Evolutionary conservation across 2,797 vertebrate species (phyloP).

Genomic region (Craterocephalus amniculus): DNA sequence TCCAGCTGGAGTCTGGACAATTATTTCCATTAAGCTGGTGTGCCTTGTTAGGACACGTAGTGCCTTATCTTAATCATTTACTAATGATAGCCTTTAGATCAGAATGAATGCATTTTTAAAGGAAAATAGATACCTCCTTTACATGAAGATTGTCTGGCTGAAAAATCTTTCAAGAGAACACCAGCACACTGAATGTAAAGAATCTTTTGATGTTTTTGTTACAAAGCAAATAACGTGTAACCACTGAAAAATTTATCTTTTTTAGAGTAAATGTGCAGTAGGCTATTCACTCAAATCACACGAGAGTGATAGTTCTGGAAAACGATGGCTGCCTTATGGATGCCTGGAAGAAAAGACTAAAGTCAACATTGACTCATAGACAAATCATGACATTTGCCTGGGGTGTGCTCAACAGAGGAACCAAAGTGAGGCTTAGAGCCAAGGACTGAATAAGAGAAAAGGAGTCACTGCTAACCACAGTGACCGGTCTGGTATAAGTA

Average conservation of each 20-base stretch:
- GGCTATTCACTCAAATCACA: no score
- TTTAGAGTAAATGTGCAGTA: neutral
- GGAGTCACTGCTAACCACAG: neutral
- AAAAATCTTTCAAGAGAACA: conserved; percentile 4
- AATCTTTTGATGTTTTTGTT: neutral
- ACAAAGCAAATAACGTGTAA: neutral
- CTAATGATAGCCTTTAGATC: conserved; percentile 10
- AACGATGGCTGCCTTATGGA: neutral
- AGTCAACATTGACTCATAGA: neutral
- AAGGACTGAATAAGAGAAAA: conserved; percentile 4
- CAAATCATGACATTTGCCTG: neutral
- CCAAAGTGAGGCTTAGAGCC: neutral
- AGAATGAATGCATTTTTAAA: conserved; percentile 50
- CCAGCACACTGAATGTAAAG: conserved; percentile 45
- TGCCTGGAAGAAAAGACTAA: neutral
- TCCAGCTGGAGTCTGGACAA: conserved; percentile 45
- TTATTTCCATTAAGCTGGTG: conserved; percentile 5
- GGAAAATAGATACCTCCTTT: conserved; percentile 46
- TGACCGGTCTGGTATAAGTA: neutral
- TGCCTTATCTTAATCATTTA: conserved; percentile 40
- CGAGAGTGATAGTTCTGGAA: neutral
- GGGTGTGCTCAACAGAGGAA: neutral
- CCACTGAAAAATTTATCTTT: neutral
- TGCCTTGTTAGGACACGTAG: conserved; percentile 17
- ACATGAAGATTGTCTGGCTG: conserved; percentile 1